phyloP scores from a whole-genome alignment of 1,140 invertebrate species.

The Tetranychus urticae region DNA sequence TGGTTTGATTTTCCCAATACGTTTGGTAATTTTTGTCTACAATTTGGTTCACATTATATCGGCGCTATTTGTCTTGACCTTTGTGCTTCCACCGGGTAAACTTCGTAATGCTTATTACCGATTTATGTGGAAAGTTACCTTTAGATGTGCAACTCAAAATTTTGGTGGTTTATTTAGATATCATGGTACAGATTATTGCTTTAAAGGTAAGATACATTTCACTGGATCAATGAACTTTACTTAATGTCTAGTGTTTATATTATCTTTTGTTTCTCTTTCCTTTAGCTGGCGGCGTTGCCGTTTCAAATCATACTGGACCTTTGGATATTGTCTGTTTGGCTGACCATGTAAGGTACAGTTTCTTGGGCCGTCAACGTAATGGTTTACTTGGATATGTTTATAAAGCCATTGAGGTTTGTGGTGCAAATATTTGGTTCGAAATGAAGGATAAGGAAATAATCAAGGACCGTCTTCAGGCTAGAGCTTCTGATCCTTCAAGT shows the following conservation, averaged over 20 bases:
- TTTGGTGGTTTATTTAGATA: background rate
- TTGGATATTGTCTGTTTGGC: constrained; percentile 89
- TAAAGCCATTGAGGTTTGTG: constrained; percentile 67
- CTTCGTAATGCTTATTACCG: background rate
- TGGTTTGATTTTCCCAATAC: background rate
- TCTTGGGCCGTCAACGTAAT: constrained; percentile 88
- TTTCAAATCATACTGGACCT: constrained; percentile 97
- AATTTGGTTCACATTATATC: background rate
- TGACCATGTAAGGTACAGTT: constrained; percentile 87
- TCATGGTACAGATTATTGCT: background rate
- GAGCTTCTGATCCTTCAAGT: constrained; percentile 78
- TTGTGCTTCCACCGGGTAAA: background rate
- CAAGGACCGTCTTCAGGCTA: constrained; percentile 35
- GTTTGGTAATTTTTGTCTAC: background rate
- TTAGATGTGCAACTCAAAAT: background rate
- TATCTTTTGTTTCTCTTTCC: background rate
- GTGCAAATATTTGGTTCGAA: constrained; percentile 95
- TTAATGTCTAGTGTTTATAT: background rate
- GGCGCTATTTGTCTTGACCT: background rate
- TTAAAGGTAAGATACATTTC: background rate
- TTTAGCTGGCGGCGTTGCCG: constrained; percentile 63
- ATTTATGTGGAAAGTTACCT: background rate
- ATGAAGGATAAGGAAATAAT: constrained; percentile 67
- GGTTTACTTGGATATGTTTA: constrained; percentile 70
- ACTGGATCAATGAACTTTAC: background rate